phyloP scores from a whole-genome alignment of 2,113 vertebrate species.

The Monopterus albus region DNA sequence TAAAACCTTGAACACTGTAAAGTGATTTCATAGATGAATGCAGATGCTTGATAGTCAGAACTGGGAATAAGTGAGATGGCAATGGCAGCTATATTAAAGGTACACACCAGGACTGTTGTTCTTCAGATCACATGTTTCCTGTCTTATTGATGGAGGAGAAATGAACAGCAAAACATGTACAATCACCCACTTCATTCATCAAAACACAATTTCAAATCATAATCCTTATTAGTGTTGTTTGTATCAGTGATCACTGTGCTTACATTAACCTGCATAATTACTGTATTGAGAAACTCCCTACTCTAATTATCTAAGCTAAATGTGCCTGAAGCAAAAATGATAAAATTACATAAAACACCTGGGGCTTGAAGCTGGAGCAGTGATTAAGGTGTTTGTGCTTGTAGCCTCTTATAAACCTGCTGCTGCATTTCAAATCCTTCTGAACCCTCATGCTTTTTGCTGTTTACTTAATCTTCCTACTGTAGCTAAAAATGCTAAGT shows the following conservation, averaged over 20 bases:
- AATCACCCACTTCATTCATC: no score
- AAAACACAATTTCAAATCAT: no score
- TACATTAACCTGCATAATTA: no score
- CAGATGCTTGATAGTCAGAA: background rate
- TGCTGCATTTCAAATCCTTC: constrained; percentile 4
- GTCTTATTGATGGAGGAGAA: no score
- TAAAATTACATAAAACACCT: background rate
- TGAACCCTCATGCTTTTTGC: background rate
- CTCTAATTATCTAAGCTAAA: no score
- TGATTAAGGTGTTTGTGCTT: constrained; percentile 6
- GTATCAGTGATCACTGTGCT: no score
- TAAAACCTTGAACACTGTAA: background rate
- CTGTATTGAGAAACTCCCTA: no score
- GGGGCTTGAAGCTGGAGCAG: background rate
- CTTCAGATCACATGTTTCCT: no score
- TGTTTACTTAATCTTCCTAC: background rate
- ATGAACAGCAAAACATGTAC: no score
- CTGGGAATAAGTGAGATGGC: background rate
- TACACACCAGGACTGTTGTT: no score
- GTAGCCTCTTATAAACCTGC: constrained; percentile 29
- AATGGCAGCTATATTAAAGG: no score
- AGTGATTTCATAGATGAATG: no score
- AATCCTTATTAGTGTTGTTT: background rate
- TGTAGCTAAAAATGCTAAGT: background rate
- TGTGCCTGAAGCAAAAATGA: background rate